Percentiles rank a stretch among this genome's conserved stretches.
phyloP scores from a whole-genome alignment of 1,140 invertebrate genomes.

The Asobara japonica region DNA sequence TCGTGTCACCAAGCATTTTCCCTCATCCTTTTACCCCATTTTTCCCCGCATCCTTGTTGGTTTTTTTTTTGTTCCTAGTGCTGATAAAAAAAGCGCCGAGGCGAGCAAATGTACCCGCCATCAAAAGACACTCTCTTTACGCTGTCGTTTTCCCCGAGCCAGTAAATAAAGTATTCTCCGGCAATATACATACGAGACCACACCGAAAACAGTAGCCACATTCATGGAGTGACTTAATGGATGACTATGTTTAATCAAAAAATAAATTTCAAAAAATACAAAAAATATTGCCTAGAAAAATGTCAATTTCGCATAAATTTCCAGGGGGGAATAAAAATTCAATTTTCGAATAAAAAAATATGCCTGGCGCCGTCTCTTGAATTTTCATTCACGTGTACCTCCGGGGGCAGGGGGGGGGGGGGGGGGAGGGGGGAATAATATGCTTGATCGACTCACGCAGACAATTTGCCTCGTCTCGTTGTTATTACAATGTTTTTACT shows the following conservation, averaged over 20 bases:
- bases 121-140: not conserved
- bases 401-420: too few relatives aligned
- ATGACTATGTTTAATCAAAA: not conserved
- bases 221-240: not conserved
- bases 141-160: not conserved
- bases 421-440: constrained; percentile 9
- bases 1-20: not conserved
- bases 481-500: constrained; percentile 12
- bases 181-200: not conserved
- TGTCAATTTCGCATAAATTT: not conserved
- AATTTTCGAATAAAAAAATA: not conserved
- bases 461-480: constrained; percentile 10
- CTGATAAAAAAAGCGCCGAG: not conserved
- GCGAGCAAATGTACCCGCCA: not conserved
- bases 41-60: not conserved
- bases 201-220: constrained; percentile 11
- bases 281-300: not conserved
- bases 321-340: not conserved
- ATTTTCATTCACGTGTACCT: constrained; percentile 7
- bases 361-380: not conserved
- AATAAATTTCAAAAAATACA: not conserved
- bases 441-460: not conserved
- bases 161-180: not conserved
- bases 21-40: not conserved
- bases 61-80: not conserved